Conservation (phyloP, 2,797 vertebrate species). For the Morelia viridis region DNA sequence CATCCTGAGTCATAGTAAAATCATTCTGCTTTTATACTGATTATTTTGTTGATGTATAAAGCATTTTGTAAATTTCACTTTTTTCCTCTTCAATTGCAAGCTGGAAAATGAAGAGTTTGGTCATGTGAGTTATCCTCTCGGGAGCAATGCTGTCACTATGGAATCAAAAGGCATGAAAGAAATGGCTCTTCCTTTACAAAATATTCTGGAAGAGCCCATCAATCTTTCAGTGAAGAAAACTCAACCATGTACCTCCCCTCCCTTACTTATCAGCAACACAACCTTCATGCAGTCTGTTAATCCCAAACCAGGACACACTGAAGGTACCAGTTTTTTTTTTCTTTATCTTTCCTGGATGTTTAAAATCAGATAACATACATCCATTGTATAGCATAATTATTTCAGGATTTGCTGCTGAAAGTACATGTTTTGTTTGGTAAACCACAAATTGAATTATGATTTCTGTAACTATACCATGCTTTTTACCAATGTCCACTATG, state of each 20-base stretch:
- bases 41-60: constrained; percentile 25
- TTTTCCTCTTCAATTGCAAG: constrained; percentile 43
- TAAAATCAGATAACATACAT: background rate
- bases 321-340: constrained; percentile 66
- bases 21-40: constrained; percentile 1
- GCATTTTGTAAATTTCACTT: background rate
- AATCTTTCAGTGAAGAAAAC: constrained; percentile 79
- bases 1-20: background rate
- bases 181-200: constrained; percentile 69
- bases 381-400: constrained; percentile 7
- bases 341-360: background rate
- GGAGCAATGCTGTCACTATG: constrained; percentile 50
- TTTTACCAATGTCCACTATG: background rate
- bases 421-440: background rate
- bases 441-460: background rate
- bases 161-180: constrained; percentile 62
- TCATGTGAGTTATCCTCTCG: constrained; percentile 54
- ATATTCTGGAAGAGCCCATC: constrained; percentile 78
- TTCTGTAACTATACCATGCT: background rate
- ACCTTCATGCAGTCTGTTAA: constrained; percentile 43
- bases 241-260: constrained; percentile 43
- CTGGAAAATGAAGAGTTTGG: constrained; percentile 71
- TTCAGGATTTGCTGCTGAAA: constrained; percentile 13
- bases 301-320: constrained; percentile 57
- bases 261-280: constrained; percentile 46